These are phyloP conservation scores for Perccottus glenii DNA, from an alignment of 2,113 vertebrate genomes.

Conservation along the genomic window DNA sequence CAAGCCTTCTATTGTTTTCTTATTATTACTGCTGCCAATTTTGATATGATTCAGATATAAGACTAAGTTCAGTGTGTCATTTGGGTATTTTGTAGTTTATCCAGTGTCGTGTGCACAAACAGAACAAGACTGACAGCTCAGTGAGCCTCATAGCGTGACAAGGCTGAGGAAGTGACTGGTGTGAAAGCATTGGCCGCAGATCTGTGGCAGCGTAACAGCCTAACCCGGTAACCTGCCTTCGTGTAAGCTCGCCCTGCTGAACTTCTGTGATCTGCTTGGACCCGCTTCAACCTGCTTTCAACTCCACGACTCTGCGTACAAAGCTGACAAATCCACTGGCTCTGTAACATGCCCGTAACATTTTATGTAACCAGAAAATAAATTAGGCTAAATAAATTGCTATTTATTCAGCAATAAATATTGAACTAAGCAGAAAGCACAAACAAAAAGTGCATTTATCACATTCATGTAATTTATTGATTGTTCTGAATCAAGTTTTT, in stretches of 20 bases:
- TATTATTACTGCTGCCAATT: no score
- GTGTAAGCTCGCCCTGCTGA: constrained; percentile 2
- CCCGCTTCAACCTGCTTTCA: constrained; percentile 5
- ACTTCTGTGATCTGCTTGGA: constrained; percentile 3
- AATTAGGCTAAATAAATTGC: no score
- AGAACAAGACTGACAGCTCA: constrained; percentile 25
- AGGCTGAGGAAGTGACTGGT: constrained; percentile 61
- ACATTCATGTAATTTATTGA: no score
- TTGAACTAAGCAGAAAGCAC: neutral
- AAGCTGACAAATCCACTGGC: neutral
- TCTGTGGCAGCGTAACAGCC: constrained; percentile 27
- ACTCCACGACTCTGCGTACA: neutral
- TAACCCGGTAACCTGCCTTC: constrained; percentile 19
- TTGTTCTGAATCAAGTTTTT: no score
- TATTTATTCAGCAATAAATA: no score
- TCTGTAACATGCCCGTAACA: neutral
- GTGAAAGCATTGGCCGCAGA: constrained; percentile 44
- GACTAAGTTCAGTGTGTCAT: no score
- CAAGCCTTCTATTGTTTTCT: no score
- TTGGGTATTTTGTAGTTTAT: no score
- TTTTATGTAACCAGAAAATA: no score
- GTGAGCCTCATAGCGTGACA: constrained; percentile 59
- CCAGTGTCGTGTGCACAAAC: constrained; percentile 3
- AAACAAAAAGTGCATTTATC: no score
- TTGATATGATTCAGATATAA: no score